Conservation (phyloP, 2,797 vertebrate species). For the Myripristis jacobus region DNA sequence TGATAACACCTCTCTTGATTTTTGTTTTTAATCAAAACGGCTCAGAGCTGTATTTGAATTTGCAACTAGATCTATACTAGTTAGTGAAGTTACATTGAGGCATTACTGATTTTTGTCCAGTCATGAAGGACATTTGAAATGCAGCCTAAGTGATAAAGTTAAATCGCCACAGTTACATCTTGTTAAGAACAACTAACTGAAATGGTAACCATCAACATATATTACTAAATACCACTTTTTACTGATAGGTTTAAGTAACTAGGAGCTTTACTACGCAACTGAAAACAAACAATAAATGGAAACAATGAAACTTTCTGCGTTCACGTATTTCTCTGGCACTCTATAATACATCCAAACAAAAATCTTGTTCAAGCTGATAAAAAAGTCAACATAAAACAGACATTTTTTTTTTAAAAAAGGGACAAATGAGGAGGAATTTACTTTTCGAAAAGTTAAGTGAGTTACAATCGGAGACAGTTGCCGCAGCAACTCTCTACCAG, state of each 20-base stretch:
- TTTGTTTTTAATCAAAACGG: constrained; percentile 56
- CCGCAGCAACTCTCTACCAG: constrained; percentile 81
- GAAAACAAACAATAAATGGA: constrained; percentile 71
- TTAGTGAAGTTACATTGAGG: constrained; percentile 64
- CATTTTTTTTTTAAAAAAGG: constrained; percentile 69
- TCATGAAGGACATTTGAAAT: constrained; percentile 70
- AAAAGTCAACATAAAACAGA: constrained; percentile 64
- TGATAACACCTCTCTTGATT: constrained; percentile 27
- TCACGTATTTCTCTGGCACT: constrained; percentile 52
- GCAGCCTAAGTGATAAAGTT: constrained; percentile 67
- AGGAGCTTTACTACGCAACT: constrained; percentile 65
- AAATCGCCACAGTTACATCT: constrained; percentile 76
- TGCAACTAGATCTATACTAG: constrained; percentile 49
- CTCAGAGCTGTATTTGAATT: constrained; percentile 53
- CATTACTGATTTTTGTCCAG: constrained; percentile 61
- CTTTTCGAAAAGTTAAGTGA: constrained; percentile 84
- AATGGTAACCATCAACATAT: constrained; percentile 66
- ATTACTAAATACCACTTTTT: constrained; percentile 66
- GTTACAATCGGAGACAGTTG: constrained; percentile 82
- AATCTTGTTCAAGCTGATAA: constrained; percentile 52
- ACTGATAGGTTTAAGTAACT: constrained; percentile 62
- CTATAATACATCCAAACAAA: constrained; percentile 71
- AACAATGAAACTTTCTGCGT: constrained; percentile 55
- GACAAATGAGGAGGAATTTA: constrained; percentile 79
- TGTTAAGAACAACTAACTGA: constrained; percentile 66